phyloP scores from a whole-genome alignment of 2,113 vertebrate species.

The Dicaeum eximium region DNA sequence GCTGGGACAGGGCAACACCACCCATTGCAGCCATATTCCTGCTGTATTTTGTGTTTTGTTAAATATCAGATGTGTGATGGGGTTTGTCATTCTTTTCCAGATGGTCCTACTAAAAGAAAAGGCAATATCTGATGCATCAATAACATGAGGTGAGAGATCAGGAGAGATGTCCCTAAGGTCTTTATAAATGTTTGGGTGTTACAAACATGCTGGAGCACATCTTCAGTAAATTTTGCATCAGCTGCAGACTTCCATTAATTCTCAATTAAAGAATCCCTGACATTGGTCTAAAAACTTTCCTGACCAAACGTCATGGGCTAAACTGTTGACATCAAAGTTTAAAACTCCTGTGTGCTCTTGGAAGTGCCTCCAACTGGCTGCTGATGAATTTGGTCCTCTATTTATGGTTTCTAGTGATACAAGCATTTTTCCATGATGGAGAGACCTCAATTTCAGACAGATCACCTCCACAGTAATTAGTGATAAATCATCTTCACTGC shows the following conservation, averaged over 20 bases:
- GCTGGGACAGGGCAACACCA: neutral
- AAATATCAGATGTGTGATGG: neutral
- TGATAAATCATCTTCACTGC: neutral
- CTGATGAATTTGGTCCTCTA: neutral
- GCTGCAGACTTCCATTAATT: neutral
- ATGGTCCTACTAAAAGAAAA: neutral
- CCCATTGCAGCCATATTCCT: neutral
- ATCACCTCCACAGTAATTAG: neutral
- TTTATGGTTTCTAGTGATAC: neutral
- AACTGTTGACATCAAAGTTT: neutral
- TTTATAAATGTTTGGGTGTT: neutral
- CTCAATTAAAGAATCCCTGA: neutral
- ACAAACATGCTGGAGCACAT: neutral
- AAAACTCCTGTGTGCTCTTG: neutral
- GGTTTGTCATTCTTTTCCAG: neutral
- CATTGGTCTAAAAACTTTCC: neutral
- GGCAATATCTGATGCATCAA: neutral
- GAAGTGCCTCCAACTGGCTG: neutral
- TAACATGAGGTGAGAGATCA: neutral
- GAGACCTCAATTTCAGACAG: neutral
- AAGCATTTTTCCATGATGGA: neutral
- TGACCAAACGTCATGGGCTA: neutral
- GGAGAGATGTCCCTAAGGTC: neutral
- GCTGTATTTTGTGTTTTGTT: neutral
- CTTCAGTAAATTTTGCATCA: neutral